phyloP scores from a whole-genome alignment of 2,888 invertebrate genomes.

The Odontocolon sp. region DNA sequence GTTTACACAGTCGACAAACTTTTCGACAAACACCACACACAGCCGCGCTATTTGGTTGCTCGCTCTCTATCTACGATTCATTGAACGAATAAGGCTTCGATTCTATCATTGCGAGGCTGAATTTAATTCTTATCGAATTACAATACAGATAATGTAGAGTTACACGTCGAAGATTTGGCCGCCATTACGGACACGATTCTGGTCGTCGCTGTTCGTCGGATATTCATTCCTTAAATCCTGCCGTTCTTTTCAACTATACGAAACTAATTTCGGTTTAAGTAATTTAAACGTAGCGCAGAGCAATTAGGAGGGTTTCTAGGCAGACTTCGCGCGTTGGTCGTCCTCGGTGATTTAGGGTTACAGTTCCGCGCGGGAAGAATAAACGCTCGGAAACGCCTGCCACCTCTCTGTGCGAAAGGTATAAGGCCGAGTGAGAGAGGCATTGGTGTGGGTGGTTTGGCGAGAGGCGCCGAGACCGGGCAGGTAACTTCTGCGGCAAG shows the following conservation, averaged over 20 bases:
- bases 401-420: slow-evolving; percentile 10
- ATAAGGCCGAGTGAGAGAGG: slow-evolving; percentile 54
- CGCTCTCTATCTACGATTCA: slow-evolving; percentile 41
- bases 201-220: slow-evolving; percentile 54
- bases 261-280: slow-evolving; percentile 79
- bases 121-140: slow-evolving; percentile 29
- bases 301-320: slow-evolving; percentile 77
- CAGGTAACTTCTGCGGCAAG: slow-evolving; percentile 77
- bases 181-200: not conserved
- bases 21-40: slow-evolving; percentile 21
- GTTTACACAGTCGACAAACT: slow-evolving; percentile 53
- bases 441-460: slow-evolving; percentile 39
- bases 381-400: slow-evolving; percentile 60
- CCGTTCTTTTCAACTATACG: slow-evolving; percentile 78
- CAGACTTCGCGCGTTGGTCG: slow-evolving; percentile 69
- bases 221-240: slow-evolving; percentile 62
- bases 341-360: slow-evolving; percentile 76
- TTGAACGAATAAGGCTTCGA: not conserved
- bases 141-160: slow-evolving; percentile 16
- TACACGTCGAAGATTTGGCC: slow-evolving; percentile 9
- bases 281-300: slow-evolving; percentile 79
- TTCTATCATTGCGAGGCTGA: slow-evolving; percentile 2
- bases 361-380: slow-evolving; percentile 73
- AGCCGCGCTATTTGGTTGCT: not conserved
- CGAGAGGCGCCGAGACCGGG: slow-evolving; percentile 55